Evolutionary conservation across 1,140 invertebrate species (phyloP), one percentile per base, ranked within the genome.

Genomic region (Drosophila insularis): DNA sequence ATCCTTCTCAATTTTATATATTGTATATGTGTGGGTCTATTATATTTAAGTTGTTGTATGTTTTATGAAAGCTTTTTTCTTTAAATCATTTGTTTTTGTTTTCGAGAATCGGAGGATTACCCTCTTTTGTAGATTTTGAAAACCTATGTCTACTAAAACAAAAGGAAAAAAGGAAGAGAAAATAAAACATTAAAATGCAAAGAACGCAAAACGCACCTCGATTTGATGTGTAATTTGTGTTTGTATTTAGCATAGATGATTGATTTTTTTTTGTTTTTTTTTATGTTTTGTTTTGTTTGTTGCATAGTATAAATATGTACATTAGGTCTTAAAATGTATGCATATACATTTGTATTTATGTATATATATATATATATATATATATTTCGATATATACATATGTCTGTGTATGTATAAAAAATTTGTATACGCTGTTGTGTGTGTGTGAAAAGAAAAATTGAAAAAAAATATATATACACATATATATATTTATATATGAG

Each of bases 61-160:
- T 59, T 54, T 46, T 62, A 8, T 58, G 72, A 74, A 74, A 74
- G 71, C 71, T 74, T 74, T 74, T 54, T 17, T 74, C 74, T 74
- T 54, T 17, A 55, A 70, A 66, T 75, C 68, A 73, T 69, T 64
- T 76, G 65, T 43, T 76, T 68, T 19, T 63, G 50, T 71, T 21
- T 70, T 19, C 43, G 43, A 50, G 43, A 10, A 50, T 50, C 17
- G 17, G 19, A 19, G 17, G 10, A 17, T 21, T 21, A n/a, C 8
- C 2, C 27, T 17, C 7, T 35, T 56, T 66, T 23, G 27, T 43
- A 13, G 23, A 13, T 50, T 43, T 40, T 43, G 43, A 21, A n/a
- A 50, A 50, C 40, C 17, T 37, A 39, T 39, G 17, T 21, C 21
- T 40, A 23, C 21, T 40, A 50, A 7, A 27, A 27, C 5, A 27